Evolutionary conservation across 2,888 invertebrate genomes (phyloP).

Genomic region (Drosophila mulleri): DNA sequence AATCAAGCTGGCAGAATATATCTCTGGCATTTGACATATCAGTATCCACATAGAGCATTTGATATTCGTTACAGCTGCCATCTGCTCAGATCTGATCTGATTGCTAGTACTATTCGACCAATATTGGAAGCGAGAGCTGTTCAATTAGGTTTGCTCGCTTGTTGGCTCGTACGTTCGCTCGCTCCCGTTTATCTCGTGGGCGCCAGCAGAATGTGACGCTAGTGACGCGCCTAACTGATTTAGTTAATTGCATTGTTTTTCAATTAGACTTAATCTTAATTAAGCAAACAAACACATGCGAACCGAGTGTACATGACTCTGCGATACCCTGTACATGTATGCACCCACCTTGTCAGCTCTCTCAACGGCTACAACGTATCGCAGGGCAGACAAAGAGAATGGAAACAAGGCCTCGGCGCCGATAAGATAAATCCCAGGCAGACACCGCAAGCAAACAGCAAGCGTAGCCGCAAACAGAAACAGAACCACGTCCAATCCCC

Average conservation of each 20-base stretch:
- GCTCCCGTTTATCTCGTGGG: constrained; percentile 40
- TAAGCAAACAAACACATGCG: constrained; percentile 77
- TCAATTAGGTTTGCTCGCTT: neutral
- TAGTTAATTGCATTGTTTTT: constrained; percentile 82
- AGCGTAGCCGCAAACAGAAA: constrained; percentile 7
- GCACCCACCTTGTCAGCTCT: neutral
- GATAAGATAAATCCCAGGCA: constrained; percentile 35
- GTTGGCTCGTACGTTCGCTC: neutral
- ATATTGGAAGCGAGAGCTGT: constrained; percentile 15
- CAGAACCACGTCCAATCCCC: neutral
- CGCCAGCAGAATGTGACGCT: constrained; percentile 52
- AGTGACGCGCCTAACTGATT: constrained; percentile 76
- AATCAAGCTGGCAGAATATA: no score
- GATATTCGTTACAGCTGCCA: neutral
- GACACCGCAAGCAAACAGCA: constrained; percentile 30
- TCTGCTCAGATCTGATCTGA: neutral
- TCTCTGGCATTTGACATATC: no score
- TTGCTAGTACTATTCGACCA: neutral
- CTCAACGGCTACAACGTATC: neutral
- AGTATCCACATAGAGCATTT: neutral
- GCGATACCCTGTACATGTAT: neutral
- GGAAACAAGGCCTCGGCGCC: neutral
- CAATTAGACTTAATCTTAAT: constrained; percentile 79
- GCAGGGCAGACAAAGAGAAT: neutral
- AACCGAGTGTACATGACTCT: neutral